These are phyloP conservation scores for Oophaga sylvatica DNA, from an alignment of 2,797 vertebrate genomes.

Conservation along the genomic window DNA sequence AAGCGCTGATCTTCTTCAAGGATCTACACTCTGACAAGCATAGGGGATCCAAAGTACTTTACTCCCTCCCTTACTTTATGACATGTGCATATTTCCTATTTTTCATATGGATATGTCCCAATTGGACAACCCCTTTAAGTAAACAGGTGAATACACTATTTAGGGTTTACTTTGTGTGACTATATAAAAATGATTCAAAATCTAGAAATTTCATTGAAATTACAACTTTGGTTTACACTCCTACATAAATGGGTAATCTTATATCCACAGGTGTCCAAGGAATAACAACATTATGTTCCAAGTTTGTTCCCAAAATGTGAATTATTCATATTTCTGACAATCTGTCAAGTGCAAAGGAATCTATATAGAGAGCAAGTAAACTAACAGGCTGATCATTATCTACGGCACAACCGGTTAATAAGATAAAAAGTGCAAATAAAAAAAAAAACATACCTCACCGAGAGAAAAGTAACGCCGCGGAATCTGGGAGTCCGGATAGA, in stretches of 20 bases:
- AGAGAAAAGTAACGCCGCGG: conserved; percentile 97
- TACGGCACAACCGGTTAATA: background rate
- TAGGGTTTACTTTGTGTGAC: too few relatives aligned
- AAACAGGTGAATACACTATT: too few relatives aligned
- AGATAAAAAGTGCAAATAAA: background rate
- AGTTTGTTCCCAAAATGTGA: background rate
- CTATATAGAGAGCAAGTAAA: background rate
- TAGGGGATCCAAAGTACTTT: too few relatives aligned
- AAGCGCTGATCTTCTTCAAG: too few relatives aligned
- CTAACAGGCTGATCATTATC: background rate
- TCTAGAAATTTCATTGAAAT: too few relatives aligned
- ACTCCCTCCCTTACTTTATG: too few relatives aligned
- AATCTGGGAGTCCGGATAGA: conserved; percentile 98
- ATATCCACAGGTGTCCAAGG: background rate
- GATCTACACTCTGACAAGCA: too few relatives aligned
- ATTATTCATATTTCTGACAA: background rate
- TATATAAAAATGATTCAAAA: too few relatives aligned
- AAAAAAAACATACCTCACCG: conserved; percentile 86
- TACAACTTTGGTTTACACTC: background rate
- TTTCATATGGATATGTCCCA: too few relatives aligned
- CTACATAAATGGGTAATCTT: background rate
- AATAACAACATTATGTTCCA: background rate
- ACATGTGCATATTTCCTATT: too few relatives aligned
- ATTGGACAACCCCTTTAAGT: too few relatives aligned
- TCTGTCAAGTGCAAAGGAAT: background rate